Evolutionary conservation across 2,797 vertebrate species (phyloP), one percentile per base, ranked within the genome.

Genomic region (Platalea minor): DNA sequence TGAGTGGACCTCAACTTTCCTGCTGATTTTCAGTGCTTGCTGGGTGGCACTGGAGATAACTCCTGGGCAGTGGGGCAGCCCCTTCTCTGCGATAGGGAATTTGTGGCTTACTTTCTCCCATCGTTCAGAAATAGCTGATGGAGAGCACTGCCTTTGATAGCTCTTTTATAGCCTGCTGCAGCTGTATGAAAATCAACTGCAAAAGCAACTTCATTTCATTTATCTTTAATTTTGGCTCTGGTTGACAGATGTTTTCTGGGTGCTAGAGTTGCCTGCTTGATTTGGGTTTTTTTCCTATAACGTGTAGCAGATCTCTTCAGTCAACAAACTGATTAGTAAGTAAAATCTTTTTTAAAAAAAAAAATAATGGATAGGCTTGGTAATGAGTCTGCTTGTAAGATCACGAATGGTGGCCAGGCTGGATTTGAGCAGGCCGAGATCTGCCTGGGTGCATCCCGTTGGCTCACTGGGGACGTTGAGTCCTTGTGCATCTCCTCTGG

Each of bases 161-260:
- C 93, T 96, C 24, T 56, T 96, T 97, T 95, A 95, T 96, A 96
- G 97, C 96, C 93, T 78, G 82, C 61, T 94, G 84, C 78, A 95
- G 95, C 93, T 92, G 92, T 90, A 93, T 95, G 96, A 97, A 97
- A 98, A 97, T 94, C 95, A 97, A 79, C 80, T 70, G 85, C 81
- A 96, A 93, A 97, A 91, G 88, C 76, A 96, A 94, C 94, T 97
- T 96, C 19, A 72, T 97, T 96, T 96, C 17, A 7, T 96, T 95
- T 91, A 21, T 96, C 95, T 93, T 96, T 96, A 91, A 89, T 97
- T 98, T 98, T 97, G 94, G 85, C 85, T 97, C 89, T 68, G 76
- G 94, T 94, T 96, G 97, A 85, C 60, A 81, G 95, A 97, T 97
- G 95, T 97, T 97, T 97, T 91, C 93, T 89, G 94, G 82, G 81